Evolutionary conservation across 2,797 vertebrate genomes (phyloP).

Genomic region (Aythya fuligula): DNA sequence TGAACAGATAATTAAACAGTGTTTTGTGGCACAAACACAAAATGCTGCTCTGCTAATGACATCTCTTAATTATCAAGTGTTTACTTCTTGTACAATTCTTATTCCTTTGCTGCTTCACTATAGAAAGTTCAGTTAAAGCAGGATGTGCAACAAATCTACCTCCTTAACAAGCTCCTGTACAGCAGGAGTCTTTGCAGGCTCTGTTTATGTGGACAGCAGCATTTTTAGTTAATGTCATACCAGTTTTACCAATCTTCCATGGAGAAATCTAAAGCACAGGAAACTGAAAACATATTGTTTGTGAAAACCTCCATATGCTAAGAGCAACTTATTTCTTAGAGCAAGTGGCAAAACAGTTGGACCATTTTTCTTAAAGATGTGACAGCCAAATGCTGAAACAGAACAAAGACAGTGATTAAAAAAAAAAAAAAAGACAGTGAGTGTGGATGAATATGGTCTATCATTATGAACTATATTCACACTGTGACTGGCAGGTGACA

Average conservation of each 20-base stretch:
- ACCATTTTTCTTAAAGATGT: slow-evolving; percentile 41
- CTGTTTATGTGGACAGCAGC: background rate
- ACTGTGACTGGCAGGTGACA: slow-evolving; percentile 34
- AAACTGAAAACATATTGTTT: slow-evolving; percentile 53
- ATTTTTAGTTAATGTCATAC: slow-evolving; percentile 5
- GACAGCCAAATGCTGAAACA: slow-evolving; percentile 46
- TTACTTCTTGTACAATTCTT: background rate
- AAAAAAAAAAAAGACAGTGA: slow-evolving; percentile 17
- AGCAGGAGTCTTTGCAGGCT: background rate
- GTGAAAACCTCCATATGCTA: slow-evolving; percentile 42
- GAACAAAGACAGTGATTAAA: slow-evolving; percentile 29
- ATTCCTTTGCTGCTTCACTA: background rate
- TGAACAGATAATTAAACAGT: background rate
- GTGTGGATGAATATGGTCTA: background rate
- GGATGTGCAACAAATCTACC: background rate
- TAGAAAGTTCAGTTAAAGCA: background rate
- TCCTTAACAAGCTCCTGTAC: background rate
- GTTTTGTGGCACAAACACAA: background rate
- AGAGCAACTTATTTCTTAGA: slow-evolving; percentile 25
- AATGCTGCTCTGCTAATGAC: background rate
- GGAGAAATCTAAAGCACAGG: slow-evolving; percentile 1
- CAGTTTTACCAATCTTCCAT: background rate
- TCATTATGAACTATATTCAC: slow-evolving; percentile 5
- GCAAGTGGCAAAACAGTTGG: slow-evolving; percentile 54
- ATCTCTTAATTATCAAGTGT: background rate